phyloP scores from a whole-genome alignment of 2,113 vertebrate genomes.

The Boulengeromyrus knoepffleri region DNA sequence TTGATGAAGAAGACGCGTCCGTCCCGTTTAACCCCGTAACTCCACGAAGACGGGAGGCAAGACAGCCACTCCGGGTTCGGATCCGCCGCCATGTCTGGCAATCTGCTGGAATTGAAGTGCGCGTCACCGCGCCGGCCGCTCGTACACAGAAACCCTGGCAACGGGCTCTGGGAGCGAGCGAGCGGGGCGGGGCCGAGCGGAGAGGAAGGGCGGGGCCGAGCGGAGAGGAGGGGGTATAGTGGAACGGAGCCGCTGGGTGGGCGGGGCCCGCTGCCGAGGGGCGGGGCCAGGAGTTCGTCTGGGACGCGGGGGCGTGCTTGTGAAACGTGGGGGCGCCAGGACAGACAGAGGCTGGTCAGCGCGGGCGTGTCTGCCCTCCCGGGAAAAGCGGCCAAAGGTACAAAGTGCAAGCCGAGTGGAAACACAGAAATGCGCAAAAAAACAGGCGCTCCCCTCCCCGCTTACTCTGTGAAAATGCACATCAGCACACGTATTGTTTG shows the following conservation, averaged over 20 bases:
- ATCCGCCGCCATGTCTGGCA: slow-evolving; percentile 78
- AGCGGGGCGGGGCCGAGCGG: slow-evolving; percentile 3
- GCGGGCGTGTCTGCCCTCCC: neutral
- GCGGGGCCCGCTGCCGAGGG: neutral
- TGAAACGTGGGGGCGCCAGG: slow-evolving; percentile 23
- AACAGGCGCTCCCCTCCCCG: neutral
- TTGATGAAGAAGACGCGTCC: slow-evolving; percentile 84
- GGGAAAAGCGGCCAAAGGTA: neutral
- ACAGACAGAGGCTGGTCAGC: neutral
- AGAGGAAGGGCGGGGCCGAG: slow-evolving; percentile 12
- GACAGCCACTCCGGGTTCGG: slow-evolving; percentile 74
- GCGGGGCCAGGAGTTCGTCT: slow-evolving; percentile 12
- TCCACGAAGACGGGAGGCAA: slow-evolving; percentile 75
- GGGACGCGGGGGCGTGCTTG: slow-evolving; percentile 34
- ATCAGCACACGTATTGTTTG: neutral
- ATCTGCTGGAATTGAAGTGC: slow-evolving; percentile 40
- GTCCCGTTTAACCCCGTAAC: slow-evolving; percentile 73
- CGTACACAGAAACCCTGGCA: slow-evolving; percentile 19
- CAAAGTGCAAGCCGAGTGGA: neutral
- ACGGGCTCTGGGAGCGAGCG: slow-evolving; percentile 14
- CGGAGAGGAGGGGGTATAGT: slow-evolving; percentile 14
- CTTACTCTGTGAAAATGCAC: neutral
- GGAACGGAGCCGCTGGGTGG: neutral
- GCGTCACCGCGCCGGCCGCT: slow-evolving; percentile 44
- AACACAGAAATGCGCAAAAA: neutral